A percentile compares a stretch with the other conserved stretches of the same genome.
Evolutionary conservation across 2,113 vertebrate genomes (phyloP).

Genomic region (Percina caprodes): DNA sequence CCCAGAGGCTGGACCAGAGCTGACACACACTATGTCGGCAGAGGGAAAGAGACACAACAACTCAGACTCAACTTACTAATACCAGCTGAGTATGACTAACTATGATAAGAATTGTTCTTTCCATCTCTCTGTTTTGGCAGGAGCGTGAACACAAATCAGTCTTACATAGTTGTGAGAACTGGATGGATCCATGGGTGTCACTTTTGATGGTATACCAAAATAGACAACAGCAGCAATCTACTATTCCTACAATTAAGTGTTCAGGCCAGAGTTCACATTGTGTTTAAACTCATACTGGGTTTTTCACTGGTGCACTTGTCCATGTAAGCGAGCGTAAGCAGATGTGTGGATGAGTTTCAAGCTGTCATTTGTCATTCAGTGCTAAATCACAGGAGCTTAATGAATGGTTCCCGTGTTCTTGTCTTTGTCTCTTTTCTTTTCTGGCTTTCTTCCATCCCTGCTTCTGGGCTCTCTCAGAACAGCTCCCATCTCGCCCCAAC

Average conservation of each 20-base stretch:
- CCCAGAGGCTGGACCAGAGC: slow-evolving; percentile 96
- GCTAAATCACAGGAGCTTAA: slow-evolving; percentile 49
- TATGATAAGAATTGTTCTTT: neutral
- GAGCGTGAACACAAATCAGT: neutral
- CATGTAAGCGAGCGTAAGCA: slow-evolving; percentile 26
- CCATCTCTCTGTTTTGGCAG: neutral
- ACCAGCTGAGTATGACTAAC: neutral
- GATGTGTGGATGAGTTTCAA: slow-evolving; percentile 38
- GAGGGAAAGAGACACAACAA: slow-evolving; percentile 21
- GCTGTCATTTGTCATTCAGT: slow-evolving; percentile 61
- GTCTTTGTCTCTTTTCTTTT: slow-evolving; percentile 5
- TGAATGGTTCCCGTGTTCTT: slow-evolving; percentile 69
- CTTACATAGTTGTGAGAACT: neutral
- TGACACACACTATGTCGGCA: slow-evolving; percentile 89
- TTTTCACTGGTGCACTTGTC: neutral
- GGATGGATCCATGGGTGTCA: neutral
- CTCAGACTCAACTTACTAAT: neutral
- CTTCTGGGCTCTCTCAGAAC: slow-evolving; percentile 10
- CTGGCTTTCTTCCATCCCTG: slow-evolving; percentile 26
- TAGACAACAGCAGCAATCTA: neutral
- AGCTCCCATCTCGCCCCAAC: slow-evolving; percentile 17
- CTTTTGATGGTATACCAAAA: neutral
- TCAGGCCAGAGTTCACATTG: neutral
- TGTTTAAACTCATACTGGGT: slow-evolving; percentile 24
- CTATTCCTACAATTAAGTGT: neutral